Evolutionary conservation across 2,113 vertebrate genomes (phyloP), one percentile per base, ranked within the genome.

Genomic region (Gymnocephalus cernua): DNA sequence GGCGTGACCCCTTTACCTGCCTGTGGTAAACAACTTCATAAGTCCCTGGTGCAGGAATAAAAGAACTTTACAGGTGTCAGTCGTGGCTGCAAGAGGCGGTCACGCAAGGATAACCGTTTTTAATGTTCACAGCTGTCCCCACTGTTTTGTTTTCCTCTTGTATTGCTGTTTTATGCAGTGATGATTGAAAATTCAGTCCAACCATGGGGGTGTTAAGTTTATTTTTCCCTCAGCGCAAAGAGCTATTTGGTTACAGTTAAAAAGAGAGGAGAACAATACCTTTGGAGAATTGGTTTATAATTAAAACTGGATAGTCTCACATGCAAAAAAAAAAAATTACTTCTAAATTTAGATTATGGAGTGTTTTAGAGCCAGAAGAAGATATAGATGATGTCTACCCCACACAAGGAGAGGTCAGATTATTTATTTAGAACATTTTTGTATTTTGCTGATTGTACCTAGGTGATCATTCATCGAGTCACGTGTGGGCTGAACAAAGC

Each of bases 181-280:
- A 54, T 74, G 68, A 84, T 68, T 51, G 77, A 76, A 74, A 67
- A 65, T 51, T 29, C 38, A 70, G 41, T 63, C 38, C 38, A 47
- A 35, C 6, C 27, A 32, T 51, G 50, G 45, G 27, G n/a, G 10
- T 25, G 27, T 44, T 62, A 19, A 25, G 13, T 68, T 50, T n/a
- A 64, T 64, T 72, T 82, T 59, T 44, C 9, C 35, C 41, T 63
- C 48, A 54, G 44, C 32, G 38, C 51, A 19, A 57, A 35, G 18
- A 29, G 50, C 19, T 23, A 41, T 53, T 56, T 71, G 15, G 11
- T 11, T 27, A 21, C 51, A 44, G 57, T 78, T n/a, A 82, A 61
- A 85, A 81, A 68, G 32, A 79, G 14, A 63, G 53, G 57, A 69
- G 32, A 41, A 70, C 0, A 32, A 11, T 47, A 78, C n/a, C 51